Percentiles rank a stretch among this genome's conserved stretches.
Evolutionary conservation across 2,797 vertebrate species (phyloP).

Genomic region (Erethizon dorsatum): DNA sequence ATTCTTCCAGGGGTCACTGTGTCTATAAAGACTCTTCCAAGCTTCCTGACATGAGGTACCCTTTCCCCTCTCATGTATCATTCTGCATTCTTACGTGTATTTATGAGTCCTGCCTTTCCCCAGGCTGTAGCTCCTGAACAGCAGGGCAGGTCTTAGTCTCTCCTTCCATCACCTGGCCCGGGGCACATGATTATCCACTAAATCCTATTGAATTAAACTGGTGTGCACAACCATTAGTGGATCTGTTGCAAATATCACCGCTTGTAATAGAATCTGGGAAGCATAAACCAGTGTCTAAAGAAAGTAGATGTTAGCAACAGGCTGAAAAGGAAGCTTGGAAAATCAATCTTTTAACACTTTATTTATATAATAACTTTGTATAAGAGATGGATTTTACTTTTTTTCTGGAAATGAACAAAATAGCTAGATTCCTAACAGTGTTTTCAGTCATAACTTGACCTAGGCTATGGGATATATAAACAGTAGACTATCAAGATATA

Average conservation of each 20-base stretch:
- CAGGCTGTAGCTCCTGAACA: not conserved
- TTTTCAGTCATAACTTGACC: not conserved
- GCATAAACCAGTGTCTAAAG: conserved; percentile 2
- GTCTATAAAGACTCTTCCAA: not conserved
- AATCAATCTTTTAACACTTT: not conserved
- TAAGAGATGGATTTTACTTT: not conserved
- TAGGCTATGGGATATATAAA: not conserved
- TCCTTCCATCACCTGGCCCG: not conserved
- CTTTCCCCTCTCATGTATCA: not conserved
- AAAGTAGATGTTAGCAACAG: not conserved
- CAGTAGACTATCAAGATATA: conserved; percentile 1
- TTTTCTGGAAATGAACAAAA: conserved; percentile 16
- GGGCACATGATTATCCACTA: not conserved
- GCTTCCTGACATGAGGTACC: not conserved
- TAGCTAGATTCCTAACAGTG: not conserved
- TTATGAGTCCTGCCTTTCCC: not conserved
- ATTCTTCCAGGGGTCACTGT: not conserved
- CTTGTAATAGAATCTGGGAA: not conserved
- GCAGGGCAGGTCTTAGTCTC: not conserved
- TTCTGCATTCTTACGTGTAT: not conserved
- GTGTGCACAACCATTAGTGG: not conserved
- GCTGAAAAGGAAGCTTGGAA: not conserved
- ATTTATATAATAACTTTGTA: not conserved
- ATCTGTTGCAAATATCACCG: not conserved
- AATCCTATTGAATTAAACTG: not conserved